Percentiles rank a stretch among this genome's conserved stretches.
Conservation (phyloP, 2,113 vertebrate genomes). For the Gallinago undulata region DNA sequence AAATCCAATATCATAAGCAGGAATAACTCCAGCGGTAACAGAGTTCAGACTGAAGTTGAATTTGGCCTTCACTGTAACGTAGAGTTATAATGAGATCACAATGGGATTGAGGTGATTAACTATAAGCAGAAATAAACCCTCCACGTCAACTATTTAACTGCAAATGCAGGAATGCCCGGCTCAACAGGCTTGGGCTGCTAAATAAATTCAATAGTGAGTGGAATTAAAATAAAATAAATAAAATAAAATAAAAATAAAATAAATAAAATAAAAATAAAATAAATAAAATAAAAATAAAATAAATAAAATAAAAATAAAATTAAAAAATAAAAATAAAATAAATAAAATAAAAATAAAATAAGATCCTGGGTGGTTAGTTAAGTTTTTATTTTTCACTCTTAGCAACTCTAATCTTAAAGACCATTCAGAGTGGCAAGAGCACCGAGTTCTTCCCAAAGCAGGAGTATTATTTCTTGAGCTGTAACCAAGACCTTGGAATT, state of each 20-base stretch:
- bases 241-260: no score
- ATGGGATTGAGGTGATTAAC: constrained; percentile 20
- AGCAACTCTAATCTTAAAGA: not conserved
- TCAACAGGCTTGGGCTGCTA: not conserved
- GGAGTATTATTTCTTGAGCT: not conserved
- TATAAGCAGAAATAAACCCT: constrained; percentile 44
- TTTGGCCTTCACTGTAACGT: not conserved
- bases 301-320: no score
- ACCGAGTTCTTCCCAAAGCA: not conserved
- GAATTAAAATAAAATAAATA: not conserved
- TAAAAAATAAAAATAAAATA: no score
- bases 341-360: no score
- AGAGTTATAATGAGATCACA: constrained; percentile 27
- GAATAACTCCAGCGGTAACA: not conserved
- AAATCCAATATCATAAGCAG: not conserved
- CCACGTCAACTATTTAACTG: not conserved
- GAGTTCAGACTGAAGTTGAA: not conserved
- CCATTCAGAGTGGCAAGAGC: not conserved
- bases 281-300: no score
- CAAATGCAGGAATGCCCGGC: not conserved
- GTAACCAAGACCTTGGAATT: not conserved
- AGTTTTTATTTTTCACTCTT: not conserved
- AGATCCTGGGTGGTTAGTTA: not conserved
- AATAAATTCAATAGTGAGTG: not conserved
- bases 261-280: no score